These are phyloP conservation scores for Pachypanchax playfairii DNA, from an alignment of 2,113 vertebrate species.

Conservation along the genomic window DNA sequence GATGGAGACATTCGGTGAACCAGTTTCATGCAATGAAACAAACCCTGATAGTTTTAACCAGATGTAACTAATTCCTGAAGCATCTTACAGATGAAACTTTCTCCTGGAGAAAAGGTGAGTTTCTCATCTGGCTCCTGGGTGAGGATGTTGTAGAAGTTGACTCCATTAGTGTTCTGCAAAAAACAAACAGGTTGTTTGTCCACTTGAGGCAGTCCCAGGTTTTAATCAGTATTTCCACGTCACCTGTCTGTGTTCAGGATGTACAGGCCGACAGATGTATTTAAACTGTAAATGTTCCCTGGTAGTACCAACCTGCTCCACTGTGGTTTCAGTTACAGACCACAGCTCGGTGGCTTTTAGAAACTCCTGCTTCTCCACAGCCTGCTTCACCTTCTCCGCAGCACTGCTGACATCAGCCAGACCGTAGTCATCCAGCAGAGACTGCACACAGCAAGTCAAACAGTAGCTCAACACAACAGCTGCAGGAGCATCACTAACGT, in stretches of 20 bases:
- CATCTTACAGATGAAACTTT: conserved; percentile 68
- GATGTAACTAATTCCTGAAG: no score
- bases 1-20: no score
- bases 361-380: conserved; percentile 81
- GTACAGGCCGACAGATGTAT: not conserved
- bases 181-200: not conserved
- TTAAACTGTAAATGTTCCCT: no score
- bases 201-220: not conserved
- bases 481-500: no score
- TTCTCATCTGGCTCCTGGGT: conserved; percentile 72
- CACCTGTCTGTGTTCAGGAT: not conserved
- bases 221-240: no score
- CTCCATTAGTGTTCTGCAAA: conserved; percentile 92
- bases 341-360: conserved; percentile 88
- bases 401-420: conserved; percentile 83
- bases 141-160: conserved; percentile 98
- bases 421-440: conserved; percentile 90
- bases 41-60: not conserved
- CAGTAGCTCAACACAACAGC: not conserved
- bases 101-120: not conserved
- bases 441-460: conserved; percentile 72
- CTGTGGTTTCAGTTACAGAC: conserved; percentile 81
- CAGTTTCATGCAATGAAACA: not conserved
- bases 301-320: conserved; percentile 85
- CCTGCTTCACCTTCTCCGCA: conserved; percentile 84